Conservation (phyloP, 2,797 vertebrate genomes). For the Bovichtus diacanthus region DNA sequence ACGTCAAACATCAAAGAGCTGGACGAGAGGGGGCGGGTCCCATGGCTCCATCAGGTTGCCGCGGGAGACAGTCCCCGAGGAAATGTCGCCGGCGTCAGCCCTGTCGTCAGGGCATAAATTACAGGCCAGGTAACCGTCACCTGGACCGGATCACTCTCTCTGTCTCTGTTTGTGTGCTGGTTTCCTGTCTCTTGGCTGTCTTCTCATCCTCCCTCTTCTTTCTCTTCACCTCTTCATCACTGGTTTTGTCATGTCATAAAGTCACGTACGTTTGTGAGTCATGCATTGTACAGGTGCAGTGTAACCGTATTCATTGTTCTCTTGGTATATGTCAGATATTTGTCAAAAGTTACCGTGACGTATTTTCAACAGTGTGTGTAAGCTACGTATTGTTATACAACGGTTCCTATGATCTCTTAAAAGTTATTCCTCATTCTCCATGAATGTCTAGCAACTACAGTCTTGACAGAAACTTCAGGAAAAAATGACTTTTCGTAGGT, state of each 20-base stretch:
- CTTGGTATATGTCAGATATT: too few species aligned
- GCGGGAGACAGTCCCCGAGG: slow-evolving; percentile 62
- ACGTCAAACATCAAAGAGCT: slow-evolving; percentile 71
- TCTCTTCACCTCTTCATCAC: not conserved
- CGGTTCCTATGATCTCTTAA: too few species aligned
- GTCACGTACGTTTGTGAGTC: too few species aligned
- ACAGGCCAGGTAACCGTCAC: slow-evolving; percentile 78
- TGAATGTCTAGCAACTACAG: too few species aligned
- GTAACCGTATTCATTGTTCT: not conserved
- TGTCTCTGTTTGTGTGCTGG: slow-evolving; percentile 38
- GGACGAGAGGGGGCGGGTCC: slow-evolving; percentile 49
- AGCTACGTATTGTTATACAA: too few species aligned
- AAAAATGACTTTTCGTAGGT: too few species aligned
- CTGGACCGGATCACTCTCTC: slow-evolving; percentile 56
- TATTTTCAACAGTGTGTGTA: too few species aligned
- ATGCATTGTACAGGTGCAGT: too few species aligned
- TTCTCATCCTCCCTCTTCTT: not conserved
- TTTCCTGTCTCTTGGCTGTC: slow-evolving; percentile 23
- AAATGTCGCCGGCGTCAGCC: slow-evolving; percentile 46
- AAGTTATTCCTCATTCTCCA: too few species aligned
- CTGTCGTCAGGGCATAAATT: slow-evolving; percentile 70
- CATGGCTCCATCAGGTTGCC: slow-evolving; percentile 60
- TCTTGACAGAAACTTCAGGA: too few species aligned
- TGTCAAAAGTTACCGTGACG: not conserved
- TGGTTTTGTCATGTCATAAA: not conserved